Base-by-base conservation (phyloP, 2,113 vertebrate genomes). In the Leptobrachium leishanense region DNA sequence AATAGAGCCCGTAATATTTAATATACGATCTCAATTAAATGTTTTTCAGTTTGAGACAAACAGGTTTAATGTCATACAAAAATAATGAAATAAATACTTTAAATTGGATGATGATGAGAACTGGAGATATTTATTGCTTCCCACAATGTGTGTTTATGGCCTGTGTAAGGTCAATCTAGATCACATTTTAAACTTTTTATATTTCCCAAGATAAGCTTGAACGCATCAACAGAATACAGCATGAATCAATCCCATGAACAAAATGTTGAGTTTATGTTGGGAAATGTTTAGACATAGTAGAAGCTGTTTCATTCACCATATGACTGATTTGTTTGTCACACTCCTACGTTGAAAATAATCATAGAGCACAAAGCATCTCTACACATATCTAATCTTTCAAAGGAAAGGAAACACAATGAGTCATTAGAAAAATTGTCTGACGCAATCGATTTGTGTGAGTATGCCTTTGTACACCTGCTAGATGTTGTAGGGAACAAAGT, bases 321-420 rank as follows among this genome's bases (percentile, higher is more conserved):
- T 42, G n/a, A 68, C 44, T 57, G 65, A 77, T 40, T 9, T 69
- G 76, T 77, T 59, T 77, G 67, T 77, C 76, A 70, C 68, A 77
- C 67, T 50, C 76, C 54, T 59, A 42, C 76, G 40, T 53, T 39
- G 6, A 68, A 77, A 77, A 77, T 69, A 77, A 77, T 59, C 75
- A 15, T 20, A 59, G 59, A 39, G 42, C 10, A 7, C 2, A 68
- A 39, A 67, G 39, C 13, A 55, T 76, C 40, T 31, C 46, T 43
- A 43, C 46, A 76, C 13, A 67, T 54, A 39, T 12, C 63, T 50
- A 55, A 76, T 59, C 66, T 43, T 46, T n/a, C 8, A 31, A 68
- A 67, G 66, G 55, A 7, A 57, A 55, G 66, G 43, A 63, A 65
- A 64, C 73, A 39, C 42, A 68, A 46, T 31, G n/a, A 8, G 65